These are phyloP conservation scores for Nyctereutes procyonoides DNA, from an alignment of 2,113 vertebrate genomes.

Conservation along the genomic window DNA sequence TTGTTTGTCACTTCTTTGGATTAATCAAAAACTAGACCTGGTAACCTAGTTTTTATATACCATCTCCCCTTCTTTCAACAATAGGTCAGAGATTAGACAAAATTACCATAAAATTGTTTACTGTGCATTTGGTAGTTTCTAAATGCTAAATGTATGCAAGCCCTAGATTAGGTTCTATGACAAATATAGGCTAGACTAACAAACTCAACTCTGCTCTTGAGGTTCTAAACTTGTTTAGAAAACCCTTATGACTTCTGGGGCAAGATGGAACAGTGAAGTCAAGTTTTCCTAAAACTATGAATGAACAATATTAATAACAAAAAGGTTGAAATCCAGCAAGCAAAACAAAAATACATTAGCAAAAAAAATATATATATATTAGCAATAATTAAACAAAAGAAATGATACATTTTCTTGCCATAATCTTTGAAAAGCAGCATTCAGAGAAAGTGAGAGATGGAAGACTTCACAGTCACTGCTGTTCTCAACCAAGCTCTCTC, in stretches of 20 bases:
- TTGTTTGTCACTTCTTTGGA: background rate
- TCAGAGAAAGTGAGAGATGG: background rate
- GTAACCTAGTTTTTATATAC: background rate
- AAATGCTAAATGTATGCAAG: background rate
- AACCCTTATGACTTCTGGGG: background rate
- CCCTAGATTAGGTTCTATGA: background rate
- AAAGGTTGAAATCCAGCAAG: background rate
- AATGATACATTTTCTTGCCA: background rate
- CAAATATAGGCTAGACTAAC: background rate
- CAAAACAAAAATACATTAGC: background rate
- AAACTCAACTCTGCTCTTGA: background rate
- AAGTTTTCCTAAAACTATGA: background rate
- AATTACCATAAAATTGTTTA: background rate
- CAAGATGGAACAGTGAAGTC: background rate
- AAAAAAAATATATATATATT: too few species aligned
- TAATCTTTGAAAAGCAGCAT: background rate
- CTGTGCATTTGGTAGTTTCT: background rate
- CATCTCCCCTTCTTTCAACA: background rate
- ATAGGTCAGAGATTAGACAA: background rate
- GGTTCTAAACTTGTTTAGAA: background rate
- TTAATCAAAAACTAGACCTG: background rate
- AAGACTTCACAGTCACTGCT: background rate
- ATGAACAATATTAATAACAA: background rate
- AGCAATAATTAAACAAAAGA: background rate
- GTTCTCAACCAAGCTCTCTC: background rate